These are phyloP conservation scores for Notolepis coatsorum DNA, from an alignment of 2,797 vertebrate species.

Conservation along the genomic window DNA sequence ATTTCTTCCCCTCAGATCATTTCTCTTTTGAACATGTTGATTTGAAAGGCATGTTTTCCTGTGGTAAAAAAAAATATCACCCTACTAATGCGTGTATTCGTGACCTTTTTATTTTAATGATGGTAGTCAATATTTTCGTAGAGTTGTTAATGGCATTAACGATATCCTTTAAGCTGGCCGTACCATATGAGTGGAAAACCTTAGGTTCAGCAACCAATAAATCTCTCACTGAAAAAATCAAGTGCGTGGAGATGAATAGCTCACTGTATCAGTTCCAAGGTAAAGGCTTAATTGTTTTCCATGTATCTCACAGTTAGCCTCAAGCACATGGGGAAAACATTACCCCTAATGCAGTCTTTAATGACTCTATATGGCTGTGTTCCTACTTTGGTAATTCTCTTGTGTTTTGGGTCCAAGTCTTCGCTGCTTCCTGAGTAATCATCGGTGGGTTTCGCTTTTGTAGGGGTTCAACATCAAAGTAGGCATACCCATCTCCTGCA, in stretches of 20 bases:
- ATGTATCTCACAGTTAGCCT: slow-evolving; percentile 52
- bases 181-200: slow-evolving; percentile 24
- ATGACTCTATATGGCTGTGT: slow-evolving; percentile 69
- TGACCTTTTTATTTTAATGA: slow-evolving; percentile 10
- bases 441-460: slow-evolving; percentile 61
- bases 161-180: slow-evolving; percentile 9
- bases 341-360: slow-evolving; percentile 74
- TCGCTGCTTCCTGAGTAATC: slow-evolving; percentile 73
- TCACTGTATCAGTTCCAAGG: slow-evolving; percentile 47
- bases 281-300: slow-evolving; percentile 62
- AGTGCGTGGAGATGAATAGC: slow-evolving; percentile 40
- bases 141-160: slow-evolving; percentile 29
- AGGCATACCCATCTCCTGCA: slow-evolving; percentile 21
- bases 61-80: too few species aligned
- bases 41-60: neutral
- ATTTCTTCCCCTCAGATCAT: slow-evolving; percentile 3
- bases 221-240: slow-evolving; percentile 37
- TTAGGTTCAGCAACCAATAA: slow-evolving; percentile 29
- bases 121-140: slow-evolving; percentile 10
- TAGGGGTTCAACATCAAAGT: slow-evolving; percentile 67
- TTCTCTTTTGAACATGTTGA: slow-evolving; percentile 6
- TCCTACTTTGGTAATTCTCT: slow-evolving; percentile 71
- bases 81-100: too few species aligned
- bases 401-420: slow-evolving; percentile 59
- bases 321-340: slow-evolving; percentile 74